Base-by-base conservation (phyloP, 2,797 vertebrate species). In the Aselliscus stoliczkanus region DNA sequence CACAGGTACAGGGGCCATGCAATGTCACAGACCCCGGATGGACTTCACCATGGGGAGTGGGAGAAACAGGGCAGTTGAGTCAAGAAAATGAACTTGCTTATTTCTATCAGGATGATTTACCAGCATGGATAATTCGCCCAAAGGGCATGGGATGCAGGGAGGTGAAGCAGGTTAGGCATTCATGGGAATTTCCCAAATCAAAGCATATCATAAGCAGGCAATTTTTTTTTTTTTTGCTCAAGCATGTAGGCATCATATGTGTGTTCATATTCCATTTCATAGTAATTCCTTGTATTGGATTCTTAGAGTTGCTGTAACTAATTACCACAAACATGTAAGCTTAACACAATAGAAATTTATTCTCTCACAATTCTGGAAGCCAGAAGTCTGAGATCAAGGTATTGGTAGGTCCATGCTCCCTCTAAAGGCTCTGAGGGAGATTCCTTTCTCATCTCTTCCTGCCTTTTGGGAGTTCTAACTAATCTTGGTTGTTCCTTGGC, bases 161-260 rank as follows among this genome's bases (percentile, higher is more conserved):
- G 9, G 10, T 10, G 34, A 65, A 87, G n/a, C 65, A 42, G 29
- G 4, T 39, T 12, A 77, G 75, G 89, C 6, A 37, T 87, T 54
- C 62, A 73, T 21, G 72, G 42, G 27, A 42, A 85, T 90, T 93
- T 93, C 54, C 37, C 54, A 90, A 90, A 42, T 73, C 0, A 34
- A 94, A 56, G 7, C 39, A 27, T 34, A 15, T 56, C 64, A 77
- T 10, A 67, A 64, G 31, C 13, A 75, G 62, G 69, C 39, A 72
- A 2, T 13, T 7, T 62, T 85, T 77, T 54, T 67, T 9, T 58
- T 47, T 31, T 42, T 87, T 13, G 25, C 14, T 54, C 15, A 93
- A 72, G 50, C 21, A 27, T 20, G 29, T 1, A 54, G 11, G 18
- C 17, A 52, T 67, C 64, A 18, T 44, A 4, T 13, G 29, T 47